Percentiles rank a stretch among this genome's conserved stretches.
These are phyloP conservation scores for Bufotes viridis DNA, from an alignment of 2,797 vertebrate species.

Conservation along the genomic window DNA sequence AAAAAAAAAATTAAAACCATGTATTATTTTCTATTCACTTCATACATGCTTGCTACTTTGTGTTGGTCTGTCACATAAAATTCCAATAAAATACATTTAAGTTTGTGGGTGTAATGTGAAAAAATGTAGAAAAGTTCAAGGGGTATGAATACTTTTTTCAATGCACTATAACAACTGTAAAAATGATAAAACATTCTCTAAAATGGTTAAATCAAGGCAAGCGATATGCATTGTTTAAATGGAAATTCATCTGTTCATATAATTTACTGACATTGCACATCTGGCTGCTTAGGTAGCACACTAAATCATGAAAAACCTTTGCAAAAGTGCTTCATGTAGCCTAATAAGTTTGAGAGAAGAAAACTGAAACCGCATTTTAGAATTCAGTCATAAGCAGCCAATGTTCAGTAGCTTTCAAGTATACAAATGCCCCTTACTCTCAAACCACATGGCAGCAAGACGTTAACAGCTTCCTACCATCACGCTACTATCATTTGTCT, in stretches of 20 bases:
- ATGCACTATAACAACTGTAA: neutral
- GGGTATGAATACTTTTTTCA: neutral
- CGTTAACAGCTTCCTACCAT: slow-evolving; percentile 35
- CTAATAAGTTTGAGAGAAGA: no score
- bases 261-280: neutral
- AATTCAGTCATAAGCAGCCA: slow-evolving; percentile 11
- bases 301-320: neutral
- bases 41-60: no score
- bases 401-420: slow-evolving; percentile 33
- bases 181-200: neutral
- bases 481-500: slow-evolving; percentile 7
- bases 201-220: neutral
- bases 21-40: no score
- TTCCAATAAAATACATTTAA: no score
- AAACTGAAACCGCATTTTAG: slow-evolving; percentile 1
- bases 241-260: neutral
- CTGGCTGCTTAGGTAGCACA: neutral
- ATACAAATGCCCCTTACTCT: slow-evolving; percentile 42
- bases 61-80: no score
- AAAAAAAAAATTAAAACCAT: no score
- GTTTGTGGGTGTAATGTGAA: no score
- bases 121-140: no score
- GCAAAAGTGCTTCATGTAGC: neutral
- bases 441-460: slow-evolving; percentile 39
- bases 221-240: neutral